Base-by-base conservation (phyloP, 2,797 vertebrate species). In the Centroberyx gerrardi region DNA sequence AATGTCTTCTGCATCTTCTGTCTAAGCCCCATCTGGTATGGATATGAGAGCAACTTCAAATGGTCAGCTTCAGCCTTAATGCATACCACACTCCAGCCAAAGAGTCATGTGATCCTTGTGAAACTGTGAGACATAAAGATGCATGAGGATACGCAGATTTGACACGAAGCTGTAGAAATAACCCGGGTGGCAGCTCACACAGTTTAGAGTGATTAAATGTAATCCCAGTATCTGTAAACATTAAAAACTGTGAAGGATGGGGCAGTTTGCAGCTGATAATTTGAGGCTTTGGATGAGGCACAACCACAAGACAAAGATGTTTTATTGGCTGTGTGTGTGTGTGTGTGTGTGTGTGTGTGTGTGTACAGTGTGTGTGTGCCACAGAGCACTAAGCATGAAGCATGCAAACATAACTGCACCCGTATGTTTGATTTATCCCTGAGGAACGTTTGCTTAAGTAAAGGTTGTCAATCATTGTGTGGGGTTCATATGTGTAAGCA, bases 41-140 rank as follows among this genome's bases (percentile, higher is more conserved):
- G 82, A 91, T 91, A 88, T 84, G 56, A 8, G 36, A 58, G 72
- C 58, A 64, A 72, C 89, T 85, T 89, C 81, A 87, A 81, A 84
- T 88, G 82, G 83, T 85, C 88, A 82, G 67, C 76, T 77, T 63
- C 63, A 79, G 61, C 66, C 42, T 59, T 18, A 71, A 75, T 62
- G 49, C 46, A 48, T 59, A 76, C 86, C 72, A 74, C 46, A 77
- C 67, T 67, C 52, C 69, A 69, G 60, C 68, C 72, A 40, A 29
- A 18, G 4, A 36, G 74, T 56, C 82, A 83, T 80, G 75, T 82
- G 90, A 76, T 80, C 67, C 62, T 66, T 15, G 36, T 79, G 81
- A 82, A 72, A 76, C 55, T 27, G 33, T 1, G 15, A 28, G 68
- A 52, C 54, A 59, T 36, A 14, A 46, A 55, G 38, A 10, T 9